These are phyloP conservation scores for Sphaerophoria rueppellii DNA, from an alignment of 2,888 invertebrate genomes.

Conservation along the genomic window DNA sequence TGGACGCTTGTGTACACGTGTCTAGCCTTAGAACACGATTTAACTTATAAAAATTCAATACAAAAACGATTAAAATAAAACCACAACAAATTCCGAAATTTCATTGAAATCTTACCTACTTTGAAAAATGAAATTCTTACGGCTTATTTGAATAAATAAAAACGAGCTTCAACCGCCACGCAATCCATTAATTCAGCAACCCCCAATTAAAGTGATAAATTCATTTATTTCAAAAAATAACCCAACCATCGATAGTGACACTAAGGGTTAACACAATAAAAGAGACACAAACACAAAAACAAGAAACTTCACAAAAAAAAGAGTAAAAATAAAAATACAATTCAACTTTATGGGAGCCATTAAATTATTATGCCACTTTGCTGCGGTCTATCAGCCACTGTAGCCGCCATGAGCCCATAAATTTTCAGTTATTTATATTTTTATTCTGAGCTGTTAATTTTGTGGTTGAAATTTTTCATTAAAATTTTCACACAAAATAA, in stretches of 20 bases:
- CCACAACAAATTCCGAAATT: too few relatives aligned
- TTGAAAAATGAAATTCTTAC: constrained; percentile 17
- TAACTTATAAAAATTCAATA: too few relatives aligned
- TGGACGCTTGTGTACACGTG: too few relatives aligned
- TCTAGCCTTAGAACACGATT: too few relatives aligned
- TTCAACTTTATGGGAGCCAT: constrained; percentile 62
- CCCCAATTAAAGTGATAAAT: constrained; percentile 65
- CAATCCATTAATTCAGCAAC: constrained; percentile 48
- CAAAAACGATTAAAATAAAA: too few relatives aligned
- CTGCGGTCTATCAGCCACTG: constrained; percentile 70
- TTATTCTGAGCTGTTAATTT: constrained; percentile 68
- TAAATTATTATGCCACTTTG: constrained; percentile 72
- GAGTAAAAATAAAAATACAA: constrained; percentile 19
- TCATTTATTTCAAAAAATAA: constrained; percentile 46
- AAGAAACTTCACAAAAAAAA: constrained; percentile 8
- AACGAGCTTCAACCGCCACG: constrained; percentile 35
- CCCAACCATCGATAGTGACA: constrained; percentile 44
- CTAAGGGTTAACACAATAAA: neutral
- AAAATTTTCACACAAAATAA: constrained; percentile 69
- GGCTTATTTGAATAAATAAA: constrained; percentile 44
- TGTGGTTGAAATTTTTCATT: constrained; percentile 70
- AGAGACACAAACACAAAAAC: neutral
- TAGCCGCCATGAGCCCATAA: constrained; percentile 64
- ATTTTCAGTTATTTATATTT: constrained; percentile 70
- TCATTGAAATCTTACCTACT: neutral